Evolutionary conservation across 2,888 invertebrate genomes (phyloP), one percentile per base, ranked within the genome.

Genomic region (Scaptomyza polygonia): DNA sequence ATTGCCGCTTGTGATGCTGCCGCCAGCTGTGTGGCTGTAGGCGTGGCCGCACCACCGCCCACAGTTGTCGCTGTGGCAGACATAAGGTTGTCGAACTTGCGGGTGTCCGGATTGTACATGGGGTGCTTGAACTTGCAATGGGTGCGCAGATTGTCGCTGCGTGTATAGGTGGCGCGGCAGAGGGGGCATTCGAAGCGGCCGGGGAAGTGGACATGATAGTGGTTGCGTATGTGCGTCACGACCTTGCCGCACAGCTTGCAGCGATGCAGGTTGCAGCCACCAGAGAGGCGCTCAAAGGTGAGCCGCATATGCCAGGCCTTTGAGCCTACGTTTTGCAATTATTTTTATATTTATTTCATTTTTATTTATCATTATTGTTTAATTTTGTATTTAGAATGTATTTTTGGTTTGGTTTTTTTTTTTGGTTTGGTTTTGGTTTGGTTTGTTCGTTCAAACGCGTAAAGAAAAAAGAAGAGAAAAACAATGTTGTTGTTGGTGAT

Each of bases 301-400:
- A 96, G 95, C 94, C 96, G 96, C 96, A 96, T 96, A 94, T 96
- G 96, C 96, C 96, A 96, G 94, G 96, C 96, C 95, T 96, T 96
- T 93, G 96, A 96, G 95, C 96, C 97, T 74, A 45, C 34, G 52
- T 29, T 76, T 76, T 53, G 45, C 48, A 40, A 43, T 27, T 16
- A 4, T 29, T 29, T 25, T 14, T 12, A 6, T 59, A 55, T 63
- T 51, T 11, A 11, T 27, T 64, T 67, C 47, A 16, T 59, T 45
- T 53, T 39, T 43, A 62, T 54, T 72, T 69, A n/a, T n/a, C n/a
- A 79, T 55, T 62, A 62, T 73, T 62, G 30, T 45, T 51, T 30
- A 40, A 30, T 62, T 16, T 61, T 49, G 18, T 39, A 47, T 57
- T 77, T 69, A 48, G 54, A 49, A 52, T 42, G 40, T 52, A 66